These are phyloP conservation scores for Parnassius mnemosyne DNA, from an alignment of 2,888 invertebrate genomes.

Conservation along the genomic window DNA sequence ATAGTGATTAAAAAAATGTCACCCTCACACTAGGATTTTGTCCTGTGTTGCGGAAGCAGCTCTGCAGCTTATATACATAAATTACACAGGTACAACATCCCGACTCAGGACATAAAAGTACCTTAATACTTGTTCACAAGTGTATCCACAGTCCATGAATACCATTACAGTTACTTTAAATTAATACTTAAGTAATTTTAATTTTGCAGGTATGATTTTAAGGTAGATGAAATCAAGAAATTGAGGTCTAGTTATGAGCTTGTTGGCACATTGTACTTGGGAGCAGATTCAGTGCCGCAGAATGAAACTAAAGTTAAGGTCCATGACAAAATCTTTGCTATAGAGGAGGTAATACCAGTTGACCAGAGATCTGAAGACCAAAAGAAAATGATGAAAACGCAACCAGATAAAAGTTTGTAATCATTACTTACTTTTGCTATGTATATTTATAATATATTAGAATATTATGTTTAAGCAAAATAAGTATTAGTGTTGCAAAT, in stretches of 20 bases:
- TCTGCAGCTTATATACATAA: no score
- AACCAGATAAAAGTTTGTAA: conserved; percentile 60
- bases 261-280: conserved; percentile 81
- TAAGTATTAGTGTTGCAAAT: no score
- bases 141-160: no score
- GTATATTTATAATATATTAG: no score
- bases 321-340: conserved; percentile 83
- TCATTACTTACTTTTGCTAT: neutral
- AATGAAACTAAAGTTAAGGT: conserved; percentile 81
- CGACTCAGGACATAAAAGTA: no score
- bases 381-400: conserved; percentile 48
- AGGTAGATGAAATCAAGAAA: conserved; percentile 70
- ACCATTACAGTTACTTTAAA: no score
- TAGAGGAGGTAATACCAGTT: conserved; percentile 79
- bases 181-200: neutral
- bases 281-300: conserved; percentile 76
- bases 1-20: no score
- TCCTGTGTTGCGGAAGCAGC: no score
- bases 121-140: no score
- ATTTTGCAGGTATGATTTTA: conserved; percentile 76
- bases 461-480: no score
- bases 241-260: conserved; percentile 61
- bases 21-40: no score
- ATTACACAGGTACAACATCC: no score
- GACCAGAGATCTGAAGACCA: conserved; percentile 65